phyloP scores from a whole-genome alignment of 2,113 vertebrate genomes.

The Chlorocebus sabaeus region DNA sequence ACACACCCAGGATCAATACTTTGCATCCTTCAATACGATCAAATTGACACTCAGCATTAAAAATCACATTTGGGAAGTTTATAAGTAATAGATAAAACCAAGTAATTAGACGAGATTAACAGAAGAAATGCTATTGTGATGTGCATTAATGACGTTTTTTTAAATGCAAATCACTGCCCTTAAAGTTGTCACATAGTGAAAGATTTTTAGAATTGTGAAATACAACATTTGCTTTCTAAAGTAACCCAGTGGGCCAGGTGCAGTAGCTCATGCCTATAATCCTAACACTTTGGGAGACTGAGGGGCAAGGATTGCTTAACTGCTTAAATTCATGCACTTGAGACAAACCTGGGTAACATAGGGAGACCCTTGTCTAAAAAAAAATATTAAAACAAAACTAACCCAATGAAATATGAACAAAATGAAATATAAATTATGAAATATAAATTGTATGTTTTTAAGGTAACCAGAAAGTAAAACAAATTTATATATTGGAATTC shows the following conservation, averaged over 20 bases:
- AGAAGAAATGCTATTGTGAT: conserved; percentile 57
- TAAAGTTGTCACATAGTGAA: neutral
- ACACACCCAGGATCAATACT: too few species aligned
- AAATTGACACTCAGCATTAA: too few species aligned
- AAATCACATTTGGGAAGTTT: too few species aligned
- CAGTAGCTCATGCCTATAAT: neutral
- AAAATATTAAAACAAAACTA: neutral
- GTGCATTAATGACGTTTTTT: conserved; percentile 34
- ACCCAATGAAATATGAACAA: neutral
- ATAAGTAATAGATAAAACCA: conserved; percentile 52
- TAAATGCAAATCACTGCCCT: conserved; percentile 37
- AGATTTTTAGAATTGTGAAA: neutral
- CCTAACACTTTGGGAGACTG: neutral
- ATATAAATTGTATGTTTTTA: neutral
- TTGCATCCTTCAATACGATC: too few species aligned
- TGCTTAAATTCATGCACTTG: neutral
- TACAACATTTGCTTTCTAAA: neutral
- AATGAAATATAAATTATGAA: neutral
- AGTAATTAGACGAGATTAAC: conserved; percentile 64
- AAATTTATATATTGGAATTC: neutral
- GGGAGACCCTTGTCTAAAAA: neutral
- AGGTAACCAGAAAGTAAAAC: neutral
- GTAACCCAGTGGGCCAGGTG: neutral
- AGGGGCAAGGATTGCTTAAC: neutral
- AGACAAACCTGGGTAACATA: neutral